Base-by-base conservation (phyloP, 2,888 invertebrate genomes). In the Stegana nigrithorax region DNA sequence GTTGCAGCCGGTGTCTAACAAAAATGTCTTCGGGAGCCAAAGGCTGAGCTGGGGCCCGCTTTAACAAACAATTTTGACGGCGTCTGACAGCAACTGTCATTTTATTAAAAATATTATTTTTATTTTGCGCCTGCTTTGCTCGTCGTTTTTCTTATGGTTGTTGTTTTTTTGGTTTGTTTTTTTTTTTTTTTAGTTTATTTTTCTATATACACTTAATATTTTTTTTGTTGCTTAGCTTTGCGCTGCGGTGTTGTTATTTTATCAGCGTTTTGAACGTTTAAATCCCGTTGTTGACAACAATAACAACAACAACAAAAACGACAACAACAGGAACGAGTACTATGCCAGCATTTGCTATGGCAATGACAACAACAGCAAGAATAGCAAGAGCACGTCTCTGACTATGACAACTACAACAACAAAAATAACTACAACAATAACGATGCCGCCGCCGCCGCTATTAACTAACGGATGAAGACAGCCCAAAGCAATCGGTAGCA, bases 231-330 rank as follows among this genome's bases (percentile, higher is more conserved):
- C n/a, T n/a, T n/a, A n/a, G n/a, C n/a, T n/a, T n/a, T n/a, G 6
- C 39, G 36, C 10, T 36, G 53, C 27, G 19, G 53, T 26, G 14
- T 36, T 55, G 53, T 55, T 55, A 32, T 55, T 55, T 55, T 55
- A 55, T 55, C 53, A 55, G 36, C 53, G 27, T 32, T 55, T 55
- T 55, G 53, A 75, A 69, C 67, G 68, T 59, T 76, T 69, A 72
- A 80, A 76, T 80, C 79, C 75, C 81, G 77, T 79, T 80, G 77
- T 73, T 72, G 75, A 77, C 75, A 74, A 73, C 73, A 67, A 67
- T 75, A 74, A 72, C 81, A 77, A 79, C 23, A 42, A 26, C 42
- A 59, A 45, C 45, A 21, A 29, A n/a, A 53, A 53, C 32, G 29
- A 27, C 51, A 26, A 51, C 14, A 42, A 17, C 14, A n/a, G 5